Percentiles rank a stretch among this genome's conserved stretches.
These are phyloP conservation scores for Phalacrocorax aristotelis DNA, from an alignment of 2,113 vertebrate genomes.

Conservation along the genomic window DNA sequence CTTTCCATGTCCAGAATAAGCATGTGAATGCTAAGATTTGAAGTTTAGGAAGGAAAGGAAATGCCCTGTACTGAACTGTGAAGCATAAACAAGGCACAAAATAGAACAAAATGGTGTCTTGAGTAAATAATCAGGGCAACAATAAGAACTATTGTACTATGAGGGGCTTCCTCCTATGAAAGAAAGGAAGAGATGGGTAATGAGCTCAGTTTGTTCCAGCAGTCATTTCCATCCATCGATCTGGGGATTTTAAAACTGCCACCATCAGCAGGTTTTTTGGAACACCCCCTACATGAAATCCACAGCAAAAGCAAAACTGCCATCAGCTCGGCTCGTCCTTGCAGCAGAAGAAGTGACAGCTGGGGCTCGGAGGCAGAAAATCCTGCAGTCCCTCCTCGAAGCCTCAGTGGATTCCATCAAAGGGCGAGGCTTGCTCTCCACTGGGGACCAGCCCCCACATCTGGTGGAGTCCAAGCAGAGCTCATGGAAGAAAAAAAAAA, in stretches of 20 bases:
- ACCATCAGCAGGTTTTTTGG: conserved; percentile 9
- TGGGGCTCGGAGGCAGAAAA: conserved; percentile 17
- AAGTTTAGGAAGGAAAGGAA: conserved; percentile 20
- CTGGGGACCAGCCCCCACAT: not conserved
- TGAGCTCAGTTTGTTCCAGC: not conserved
- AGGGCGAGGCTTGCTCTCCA: not conserved
- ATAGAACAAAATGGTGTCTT: conserved; percentile 5
- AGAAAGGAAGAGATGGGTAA: not conserved
- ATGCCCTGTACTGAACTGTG: not conserved
- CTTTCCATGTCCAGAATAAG: not conserved
- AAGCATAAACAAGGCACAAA: conserved; percentile 12
- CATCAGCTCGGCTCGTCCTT: not conserved
- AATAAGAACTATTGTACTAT: not conserved
- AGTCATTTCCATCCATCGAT: not conserved
- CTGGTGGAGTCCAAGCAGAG: not conserved
- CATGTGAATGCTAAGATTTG: not conserved
- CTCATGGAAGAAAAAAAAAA: not conserved
- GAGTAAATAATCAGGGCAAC: conserved; percentile 18
- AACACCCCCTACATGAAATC: not conserved
- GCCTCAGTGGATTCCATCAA: not conserved
- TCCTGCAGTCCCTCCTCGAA: not conserved
- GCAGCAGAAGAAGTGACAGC: not conserved
- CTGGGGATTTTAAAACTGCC: not conserved
- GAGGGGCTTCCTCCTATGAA: not conserved
- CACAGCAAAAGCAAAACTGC: not conserved